Percentiles rank a stretch among this genome's conserved stretches.
These are phyloP conservation scores for Mastomys natalensis DNA, from an alignment of 2,113 vertebrate species.

Conservation along the genomic window DNA sequence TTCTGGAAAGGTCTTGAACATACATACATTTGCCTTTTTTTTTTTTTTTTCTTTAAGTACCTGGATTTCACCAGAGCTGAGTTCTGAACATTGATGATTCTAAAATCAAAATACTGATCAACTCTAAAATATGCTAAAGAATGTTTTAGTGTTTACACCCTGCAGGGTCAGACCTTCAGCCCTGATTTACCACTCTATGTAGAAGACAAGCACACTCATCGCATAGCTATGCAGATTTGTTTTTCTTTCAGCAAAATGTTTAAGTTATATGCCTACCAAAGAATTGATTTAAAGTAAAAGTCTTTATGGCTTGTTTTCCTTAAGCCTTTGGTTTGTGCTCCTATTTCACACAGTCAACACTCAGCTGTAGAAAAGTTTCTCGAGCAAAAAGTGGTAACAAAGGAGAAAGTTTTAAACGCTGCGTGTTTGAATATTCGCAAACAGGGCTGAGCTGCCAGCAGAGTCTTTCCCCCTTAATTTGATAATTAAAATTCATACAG, in stretches of 20 bases:
- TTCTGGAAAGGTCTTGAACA: background rate
- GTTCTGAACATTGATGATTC: background rate
- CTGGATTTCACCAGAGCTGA: background rate
- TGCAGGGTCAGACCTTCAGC: background rate
- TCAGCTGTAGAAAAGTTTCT: background rate
- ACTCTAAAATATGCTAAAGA: background rate
- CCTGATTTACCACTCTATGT: background rate
- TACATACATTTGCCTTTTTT: background rate
- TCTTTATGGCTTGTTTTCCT: background rate
- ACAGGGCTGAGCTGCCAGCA: background rate
- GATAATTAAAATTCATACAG: conserved; percentile 25
- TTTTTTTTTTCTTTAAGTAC: fast-evolving
- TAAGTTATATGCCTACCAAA: background rate
- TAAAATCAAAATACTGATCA: background rate
- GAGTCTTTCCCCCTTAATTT: background rate
- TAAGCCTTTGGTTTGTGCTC: background rate
- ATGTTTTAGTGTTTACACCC: too few species aligned
- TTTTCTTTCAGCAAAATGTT: background rate
- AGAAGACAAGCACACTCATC: too few species aligned
- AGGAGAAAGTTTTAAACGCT: background rate
- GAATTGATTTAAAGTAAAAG: background rate
- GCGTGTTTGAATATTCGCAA: background rate
- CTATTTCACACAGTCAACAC: background rate
- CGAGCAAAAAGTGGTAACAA: background rate
- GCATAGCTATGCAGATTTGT: background rate